phyloP scores from a whole-genome alignment of 1,140 invertebrate genomes.

The Drosophila mauritiana region DNA sequence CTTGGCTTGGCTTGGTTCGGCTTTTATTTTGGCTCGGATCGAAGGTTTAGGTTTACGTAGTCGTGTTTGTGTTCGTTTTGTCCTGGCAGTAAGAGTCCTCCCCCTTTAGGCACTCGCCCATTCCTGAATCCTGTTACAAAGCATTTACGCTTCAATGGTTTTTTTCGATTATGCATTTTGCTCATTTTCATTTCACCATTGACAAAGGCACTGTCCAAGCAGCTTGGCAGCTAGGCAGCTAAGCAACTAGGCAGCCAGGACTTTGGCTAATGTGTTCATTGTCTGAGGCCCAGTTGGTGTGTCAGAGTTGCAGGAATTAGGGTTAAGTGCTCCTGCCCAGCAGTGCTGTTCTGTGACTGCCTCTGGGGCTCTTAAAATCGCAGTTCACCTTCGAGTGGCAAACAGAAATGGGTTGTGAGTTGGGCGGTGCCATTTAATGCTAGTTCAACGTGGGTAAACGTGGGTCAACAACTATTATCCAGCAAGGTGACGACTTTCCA shows the following conservation, averaged over 20 bases:
- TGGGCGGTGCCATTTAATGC: conserved; percentile 12
- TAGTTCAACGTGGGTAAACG: conserved; percentile 62
- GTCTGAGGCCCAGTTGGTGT: conserved; percentile 55
- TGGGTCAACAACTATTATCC: conserved; percentile 74
- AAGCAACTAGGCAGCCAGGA: conserved; percentile 17
- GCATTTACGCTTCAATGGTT: conserved; percentile 77
- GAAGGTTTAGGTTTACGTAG: conserved; percentile 7
- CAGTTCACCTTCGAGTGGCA: conserved; percentile 15
- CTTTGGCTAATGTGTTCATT: conserved; percentile 66
- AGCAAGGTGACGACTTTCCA: conserved; percentile 53
- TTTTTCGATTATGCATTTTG: conserved; percentile 80
- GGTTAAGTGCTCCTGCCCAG: conserved; percentile 58
- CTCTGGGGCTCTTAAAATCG: neutral
- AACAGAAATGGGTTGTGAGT: neutral
- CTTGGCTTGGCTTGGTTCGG: conserved; percentile 19
- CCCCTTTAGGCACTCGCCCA: neutral
- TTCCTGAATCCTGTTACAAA: conserved; percentile 74
- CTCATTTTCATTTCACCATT: conserved; percentile 79
- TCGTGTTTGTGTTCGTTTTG: conserved; percentile 3
- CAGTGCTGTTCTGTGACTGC: conserved; percentile 21
- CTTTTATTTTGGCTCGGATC: neutral
- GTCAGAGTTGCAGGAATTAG: conserved; percentile 61
- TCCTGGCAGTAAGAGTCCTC: neutral
- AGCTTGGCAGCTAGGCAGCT: too few relatives aligned
- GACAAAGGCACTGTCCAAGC: conserved; percentile 51